Evolutionary conservation across 2,113 vertebrate genomes (phyloP).

Genomic region (Irena cyanogastra): DNA sequence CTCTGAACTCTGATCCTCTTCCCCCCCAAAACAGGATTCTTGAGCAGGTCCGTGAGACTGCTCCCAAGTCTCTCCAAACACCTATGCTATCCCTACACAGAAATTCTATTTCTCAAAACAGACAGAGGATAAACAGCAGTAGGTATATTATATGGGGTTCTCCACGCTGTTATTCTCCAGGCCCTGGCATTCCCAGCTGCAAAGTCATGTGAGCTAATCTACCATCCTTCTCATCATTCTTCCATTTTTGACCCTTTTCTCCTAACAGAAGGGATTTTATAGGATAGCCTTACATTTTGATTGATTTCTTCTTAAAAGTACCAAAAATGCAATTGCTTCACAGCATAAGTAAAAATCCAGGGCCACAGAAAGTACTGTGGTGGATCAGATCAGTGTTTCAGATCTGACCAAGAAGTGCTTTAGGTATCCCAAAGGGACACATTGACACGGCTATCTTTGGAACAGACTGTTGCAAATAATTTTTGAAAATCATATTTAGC

Average conservation of each 20-base stretch:
- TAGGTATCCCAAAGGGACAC: not conserved
- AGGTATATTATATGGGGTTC: not conserved
- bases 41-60: not conserved
- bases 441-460: not conserved
- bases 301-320: not conserved
- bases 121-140: not conserved
- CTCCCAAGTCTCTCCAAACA: not conserved
- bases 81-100: not conserved
- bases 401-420: not conserved
- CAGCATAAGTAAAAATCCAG: not conserved
- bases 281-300: not conserved
- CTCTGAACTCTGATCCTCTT: not conserved
- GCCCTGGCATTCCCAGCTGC: not conserved
- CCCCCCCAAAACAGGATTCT: accelerated
- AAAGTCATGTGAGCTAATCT: not conserved
- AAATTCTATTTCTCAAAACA: not conserved
- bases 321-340: not conserved
- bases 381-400: not conserved
- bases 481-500: too few relatives aligned
- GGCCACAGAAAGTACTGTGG: not conserved
- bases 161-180: not conserved
- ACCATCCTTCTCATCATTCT: not conserved
- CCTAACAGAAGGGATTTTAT: not conserved
- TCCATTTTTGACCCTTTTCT: not conserved
- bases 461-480: not conserved